phyloP scores from a whole-genome alignment of 2,797 vertebrate genomes.

The Acrossocheilus wenchowensis region DNA sequence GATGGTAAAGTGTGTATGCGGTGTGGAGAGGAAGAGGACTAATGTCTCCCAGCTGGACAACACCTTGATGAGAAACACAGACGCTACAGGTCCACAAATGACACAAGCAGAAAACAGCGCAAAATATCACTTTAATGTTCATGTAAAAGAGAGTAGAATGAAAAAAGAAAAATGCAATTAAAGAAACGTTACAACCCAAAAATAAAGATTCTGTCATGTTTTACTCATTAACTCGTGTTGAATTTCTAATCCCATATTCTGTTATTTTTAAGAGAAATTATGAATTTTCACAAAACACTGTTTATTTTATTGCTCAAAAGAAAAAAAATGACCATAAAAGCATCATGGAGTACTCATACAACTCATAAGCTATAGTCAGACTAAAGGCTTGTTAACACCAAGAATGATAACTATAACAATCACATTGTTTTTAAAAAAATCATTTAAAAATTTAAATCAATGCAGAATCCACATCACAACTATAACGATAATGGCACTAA shows the following conservation, averaged over 20 bases:
- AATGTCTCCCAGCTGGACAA: slow-evolving; percentile 79
- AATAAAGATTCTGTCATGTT: not conserved
- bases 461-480: too few relatives aligned
- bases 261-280: not conserved
- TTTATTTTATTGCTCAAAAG: not conserved
- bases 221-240: not conserved
- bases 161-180: not conserved
- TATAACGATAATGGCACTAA: too few relatives aligned
- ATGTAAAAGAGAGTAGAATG: not conserved
- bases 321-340: too few relatives aligned
- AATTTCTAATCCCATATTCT: not conserved
- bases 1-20: slow-evolving; percentile 59
- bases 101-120: slow-evolving; percentile 1
- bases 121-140: slow-evolving; percentile 12
- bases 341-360: too few relatives aligned
- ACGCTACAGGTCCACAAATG: slow-evolving; percentile 38
- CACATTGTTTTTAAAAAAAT: too few relatives aligned
- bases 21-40: slow-evolving; percentile 65
- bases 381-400: too few relatives aligned
- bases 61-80: slow-evolving; percentile 72
- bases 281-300: not conserved
- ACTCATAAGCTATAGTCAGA: not conserved
- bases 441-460: too few relatives aligned
- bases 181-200: not conserved
- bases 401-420: too few relatives aligned